phyloP scores from a whole-genome alignment of 1,140 invertebrate species.

The Drosophila pseudoobscura region DNA sequence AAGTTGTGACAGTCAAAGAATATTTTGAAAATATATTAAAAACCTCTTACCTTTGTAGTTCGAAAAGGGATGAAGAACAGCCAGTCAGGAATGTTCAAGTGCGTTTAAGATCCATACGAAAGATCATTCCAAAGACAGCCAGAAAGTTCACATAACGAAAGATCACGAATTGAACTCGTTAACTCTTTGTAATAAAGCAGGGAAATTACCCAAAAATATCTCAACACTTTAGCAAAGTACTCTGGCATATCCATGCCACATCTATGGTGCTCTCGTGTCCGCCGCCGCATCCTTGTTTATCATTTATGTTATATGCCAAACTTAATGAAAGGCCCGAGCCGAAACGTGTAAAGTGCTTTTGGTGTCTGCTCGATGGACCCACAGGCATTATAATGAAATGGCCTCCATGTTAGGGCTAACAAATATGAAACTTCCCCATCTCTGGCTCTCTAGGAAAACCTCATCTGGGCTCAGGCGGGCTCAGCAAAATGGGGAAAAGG shows the following conservation, averaged over 20 bases:
- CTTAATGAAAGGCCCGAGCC: conserved; percentile 63
- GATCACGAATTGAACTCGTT: conserved; percentile 13
- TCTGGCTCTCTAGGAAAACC: conserved; percentile 4
- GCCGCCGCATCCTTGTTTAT: conserved; percentile 12
- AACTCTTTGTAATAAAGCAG: conserved; percentile 19
- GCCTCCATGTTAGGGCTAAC: conserved; percentile 43
- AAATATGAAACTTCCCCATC: conserved; percentile 21
- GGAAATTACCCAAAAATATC: conserved; percentile 5
- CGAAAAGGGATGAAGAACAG: too few relatives aligned
- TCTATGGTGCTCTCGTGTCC: too few relatives aligned
- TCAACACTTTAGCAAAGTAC: conserved; percentile 27
- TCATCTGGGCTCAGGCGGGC: neutral
- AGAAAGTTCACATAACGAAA: neutral
- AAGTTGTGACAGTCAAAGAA: neutral
- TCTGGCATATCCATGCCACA: conserved; percentile 19
- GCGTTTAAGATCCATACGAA: too few relatives aligned
- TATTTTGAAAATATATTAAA: neutral
- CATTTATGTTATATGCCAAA: conserved; percentile 67
- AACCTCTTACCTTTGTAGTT: too few relatives aligned
- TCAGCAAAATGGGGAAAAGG: conserved; percentile 5
- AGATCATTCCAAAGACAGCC: too few relatives aligned
- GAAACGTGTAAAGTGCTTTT: conserved; percentile 73
- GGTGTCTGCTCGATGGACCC: conserved; percentile 62
- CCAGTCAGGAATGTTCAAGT: too few relatives aligned
- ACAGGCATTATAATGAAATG: conserved; percentile 71